Conservation (phyloP, 2,888 invertebrate species). For the Melanotus villosus region DNA sequence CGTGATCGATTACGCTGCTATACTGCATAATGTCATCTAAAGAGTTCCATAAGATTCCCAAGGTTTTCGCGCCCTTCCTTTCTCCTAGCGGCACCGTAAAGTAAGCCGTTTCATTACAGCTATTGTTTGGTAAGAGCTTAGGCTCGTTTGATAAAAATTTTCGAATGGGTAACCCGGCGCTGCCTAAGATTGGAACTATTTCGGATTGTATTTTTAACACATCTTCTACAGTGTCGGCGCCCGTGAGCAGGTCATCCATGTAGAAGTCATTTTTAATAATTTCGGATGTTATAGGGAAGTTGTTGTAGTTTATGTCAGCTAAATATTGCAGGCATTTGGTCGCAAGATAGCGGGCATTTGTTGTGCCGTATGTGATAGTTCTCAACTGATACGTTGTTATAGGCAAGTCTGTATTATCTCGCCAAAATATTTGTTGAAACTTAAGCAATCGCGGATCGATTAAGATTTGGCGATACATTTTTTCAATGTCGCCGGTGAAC, state of each 20-base stretch:
- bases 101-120: too few relatives aligned
- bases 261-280: not conserved
- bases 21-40: too few relatives aligned
- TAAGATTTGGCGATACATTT: constrained; percentile 1
- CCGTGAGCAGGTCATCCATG: constrained; percentile 5
- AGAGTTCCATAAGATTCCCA: not conserved
- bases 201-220: not conserved
- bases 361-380: constrained; percentile 2
- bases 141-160: not conserved
- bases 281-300: not conserved
- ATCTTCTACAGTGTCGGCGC: not conserved
- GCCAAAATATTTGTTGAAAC: constrained; percentile 16
- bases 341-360: not conserved
- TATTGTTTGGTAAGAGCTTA: too few relatives aligned
- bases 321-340: not conserved
- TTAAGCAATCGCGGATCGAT: not conserved
- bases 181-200: too few relatives aligned
- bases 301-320: not conserved
- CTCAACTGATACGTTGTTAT: not conserved
- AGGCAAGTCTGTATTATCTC: not conserved
- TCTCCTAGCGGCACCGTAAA: not conserved
- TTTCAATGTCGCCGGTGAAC: constrained; percentile 55
- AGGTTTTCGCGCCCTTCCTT: not conserved
- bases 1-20: not conserved
- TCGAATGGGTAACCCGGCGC: not conserved